Evolutionary conservation across 2,797 vertebrate species (phyloP).

Genomic region (Poecilia gillii): DNA sequence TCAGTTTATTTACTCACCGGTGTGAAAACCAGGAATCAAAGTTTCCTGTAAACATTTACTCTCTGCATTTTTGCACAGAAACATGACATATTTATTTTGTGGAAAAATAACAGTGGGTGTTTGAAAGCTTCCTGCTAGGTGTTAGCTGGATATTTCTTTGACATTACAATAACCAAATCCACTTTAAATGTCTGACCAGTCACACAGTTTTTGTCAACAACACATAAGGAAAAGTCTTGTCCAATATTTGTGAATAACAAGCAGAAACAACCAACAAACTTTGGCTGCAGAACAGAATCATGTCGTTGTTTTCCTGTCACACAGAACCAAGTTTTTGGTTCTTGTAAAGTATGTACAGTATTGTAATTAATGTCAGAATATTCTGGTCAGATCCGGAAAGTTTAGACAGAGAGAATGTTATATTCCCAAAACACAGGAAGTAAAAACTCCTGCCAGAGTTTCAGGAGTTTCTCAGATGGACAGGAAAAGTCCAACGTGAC

Average conservation of each 20-base stretch:
- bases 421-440: background rate
- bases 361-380: background rate
- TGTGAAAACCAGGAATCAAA: background rate
- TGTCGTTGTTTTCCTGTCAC: background rate
- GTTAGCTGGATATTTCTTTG: background rate
- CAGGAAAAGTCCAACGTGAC: background rate
- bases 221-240: background rate
- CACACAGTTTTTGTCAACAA: background rate
- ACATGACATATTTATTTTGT: background rate
- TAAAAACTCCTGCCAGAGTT: background rate
- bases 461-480: background rate
- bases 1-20: background rate
- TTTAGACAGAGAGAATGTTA: background rate
- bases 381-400: background rate
- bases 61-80: background rate
- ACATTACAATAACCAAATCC: background rate
- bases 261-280: background rate
- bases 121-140: background rate
- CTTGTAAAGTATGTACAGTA: background rate
- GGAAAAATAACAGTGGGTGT: background rate
- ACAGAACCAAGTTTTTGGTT: background rate
- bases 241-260: background rate
- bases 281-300: background rate
- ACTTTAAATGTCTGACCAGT: background rate
- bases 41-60: background rate